A percentile compares a stretch with the other conserved stretches of the same genome.
Evolutionary conservation across 1,140 invertebrate species (phyloP).

Genomic region (Gryon sp.): DNA sequence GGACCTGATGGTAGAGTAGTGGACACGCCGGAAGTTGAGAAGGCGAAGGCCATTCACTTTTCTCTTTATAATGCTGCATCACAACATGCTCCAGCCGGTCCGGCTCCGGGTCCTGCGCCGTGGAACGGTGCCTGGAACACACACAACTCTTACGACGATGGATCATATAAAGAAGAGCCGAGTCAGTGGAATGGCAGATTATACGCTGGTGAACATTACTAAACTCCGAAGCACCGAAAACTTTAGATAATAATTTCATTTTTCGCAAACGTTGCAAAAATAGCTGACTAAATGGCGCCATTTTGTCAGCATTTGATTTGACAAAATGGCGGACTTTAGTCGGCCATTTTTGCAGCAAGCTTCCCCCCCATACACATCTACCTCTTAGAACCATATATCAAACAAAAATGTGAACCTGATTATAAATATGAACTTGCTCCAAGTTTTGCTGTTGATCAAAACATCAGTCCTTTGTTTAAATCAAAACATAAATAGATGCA

Average conservation of each 20-base stretch:
- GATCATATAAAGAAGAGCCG: slow-evolving; percentile 37
- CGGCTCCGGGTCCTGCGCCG: slow-evolving; percentile 64
- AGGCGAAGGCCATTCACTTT: slow-evolving; percentile 83
- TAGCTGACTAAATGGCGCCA: no score
- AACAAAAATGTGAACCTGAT: no score
- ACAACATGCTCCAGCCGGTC: slow-evolving; percentile 75
- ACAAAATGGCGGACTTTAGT: no score
- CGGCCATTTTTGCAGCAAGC: no score
- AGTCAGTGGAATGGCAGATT: slow-evolving; percentile 10
- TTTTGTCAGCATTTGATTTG: no score
- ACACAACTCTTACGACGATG: slow-evolving; percentile 57
- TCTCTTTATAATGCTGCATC: slow-evolving; percentile 81
- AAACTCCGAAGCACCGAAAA: not conserved
- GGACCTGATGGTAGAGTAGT: slow-evolving; percentile 81
- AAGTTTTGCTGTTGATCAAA: no score
- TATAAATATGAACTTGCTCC: no score
- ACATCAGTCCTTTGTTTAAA: no score
- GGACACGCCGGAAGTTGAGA: slow-evolving; percentile 83
- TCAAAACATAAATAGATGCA: no score
- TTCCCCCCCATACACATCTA: slow-evolving; percentile 43
- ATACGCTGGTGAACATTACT: slow-evolving; percentile 16
- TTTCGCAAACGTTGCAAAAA: no score
- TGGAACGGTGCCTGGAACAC: slow-evolving; percentile 65
- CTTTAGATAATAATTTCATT: no score
- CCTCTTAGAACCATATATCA: slow-evolving; percentile 14